Base-by-base conservation (phyloP, 1,140 invertebrate species). In the Hydropsyche tenuis region DNA sequence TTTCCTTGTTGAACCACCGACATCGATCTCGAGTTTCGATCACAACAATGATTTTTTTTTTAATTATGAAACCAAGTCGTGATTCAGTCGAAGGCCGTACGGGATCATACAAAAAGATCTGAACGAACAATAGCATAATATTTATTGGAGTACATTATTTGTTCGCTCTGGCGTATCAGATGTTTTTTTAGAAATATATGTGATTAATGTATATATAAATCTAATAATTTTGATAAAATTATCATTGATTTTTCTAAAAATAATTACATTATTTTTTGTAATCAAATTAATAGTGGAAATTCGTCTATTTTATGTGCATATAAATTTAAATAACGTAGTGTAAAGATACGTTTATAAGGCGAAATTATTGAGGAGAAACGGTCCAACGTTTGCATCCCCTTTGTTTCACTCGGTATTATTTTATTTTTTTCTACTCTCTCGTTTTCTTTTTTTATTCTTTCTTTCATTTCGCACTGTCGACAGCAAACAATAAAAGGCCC, bases 401-500 rank as follows among this genome's bases (percentile, higher is more conserved):
- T 43, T 43, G 63, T 65, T 65, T 65, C 56, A 53, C n/a, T 18
- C 56, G 23, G 4, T 60, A 23, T 60, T 6, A 27, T 27, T 65
- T 7, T 37, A 37, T 37, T 60, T 60, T 60, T 25, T 60, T 25
- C 45, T 7, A 16, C 45, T 48, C 45, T 3, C 4, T 48, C 20
- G 51, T 37, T 18, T 37, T 20, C 20, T 56, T 46, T 51, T 70
- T 42, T 20, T 42, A 9, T 70, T 46, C 11, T 48, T 69, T 25
- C 25, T 69, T 53, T 69, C 27, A 70, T 56, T 56, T 70, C 48
- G 27, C 27, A 11, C 30, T 7, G 46, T 37, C 46, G 48, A 43
- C 23, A 27, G 46, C 65, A 30, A 37, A 56, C 68, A 60, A 70
- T 70, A 70, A 70, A 70, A 70, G 25, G 68, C 46, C 68, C 68